These are phyloP conservation scores for Gasterosteus aculeatus DNA, from an alignment of 2,113 vertebrate genomes.

Conservation along the genomic window DNA sequence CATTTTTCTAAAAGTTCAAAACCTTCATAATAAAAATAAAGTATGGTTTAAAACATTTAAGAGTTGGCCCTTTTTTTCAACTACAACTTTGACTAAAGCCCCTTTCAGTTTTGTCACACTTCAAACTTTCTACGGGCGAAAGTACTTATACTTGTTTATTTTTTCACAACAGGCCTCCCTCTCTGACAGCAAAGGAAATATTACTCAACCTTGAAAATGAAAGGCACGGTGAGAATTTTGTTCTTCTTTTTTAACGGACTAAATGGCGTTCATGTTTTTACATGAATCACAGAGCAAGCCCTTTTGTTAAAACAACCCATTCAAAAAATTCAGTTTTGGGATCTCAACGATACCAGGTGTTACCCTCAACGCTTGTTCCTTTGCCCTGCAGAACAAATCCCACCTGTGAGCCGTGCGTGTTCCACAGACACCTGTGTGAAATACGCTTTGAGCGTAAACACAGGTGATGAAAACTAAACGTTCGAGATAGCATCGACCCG, in stretches of 20 bases:
- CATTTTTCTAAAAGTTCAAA: neutral
- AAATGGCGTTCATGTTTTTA: slow-evolving; percentile 29
- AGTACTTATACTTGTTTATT: neutral
- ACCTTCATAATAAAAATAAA: slow-evolving; percentile 22
- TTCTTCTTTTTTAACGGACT: slow-evolving; percentile 30
- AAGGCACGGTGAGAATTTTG: slow-evolving; percentile 70
- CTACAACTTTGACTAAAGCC: slow-evolving; percentile 15
- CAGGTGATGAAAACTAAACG: slow-evolving; percentile 19
- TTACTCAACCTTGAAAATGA: slow-evolving; percentile 57
- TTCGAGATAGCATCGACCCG: slow-evolving; percentile 21
- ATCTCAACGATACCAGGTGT: slow-evolving; percentile 27
- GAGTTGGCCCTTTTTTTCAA: slow-evolving; percentile 44
- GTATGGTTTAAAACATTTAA: slow-evolving; percentile 33
- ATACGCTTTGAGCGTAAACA: slow-evolving; percentile 37
- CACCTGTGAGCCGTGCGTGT: neutral
- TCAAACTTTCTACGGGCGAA: slow-evolving; percentile 3
- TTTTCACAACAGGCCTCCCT: slow-evolving; percentile 4
- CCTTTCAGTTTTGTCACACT: neutral
- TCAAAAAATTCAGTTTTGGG: slow-evolving; percentile 47
- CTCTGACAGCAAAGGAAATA: slow-evolving; percentile 38
- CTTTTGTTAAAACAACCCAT: slow-evolving; percentile 47
- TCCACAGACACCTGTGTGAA: slow-evolving; percentile 42
- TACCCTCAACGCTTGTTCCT: slow-evolving; percentile 19
- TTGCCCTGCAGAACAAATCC: slow-evolving; percentile 25
- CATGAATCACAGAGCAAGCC: slow-evolving; percentile 61